Percentiles rank a stretch among this genome's conserved stretches.
phyloP scores from a whole-genome alignment of 2,797 vertebrate genomes.

The Thripadectes ignobilis region DNA sequence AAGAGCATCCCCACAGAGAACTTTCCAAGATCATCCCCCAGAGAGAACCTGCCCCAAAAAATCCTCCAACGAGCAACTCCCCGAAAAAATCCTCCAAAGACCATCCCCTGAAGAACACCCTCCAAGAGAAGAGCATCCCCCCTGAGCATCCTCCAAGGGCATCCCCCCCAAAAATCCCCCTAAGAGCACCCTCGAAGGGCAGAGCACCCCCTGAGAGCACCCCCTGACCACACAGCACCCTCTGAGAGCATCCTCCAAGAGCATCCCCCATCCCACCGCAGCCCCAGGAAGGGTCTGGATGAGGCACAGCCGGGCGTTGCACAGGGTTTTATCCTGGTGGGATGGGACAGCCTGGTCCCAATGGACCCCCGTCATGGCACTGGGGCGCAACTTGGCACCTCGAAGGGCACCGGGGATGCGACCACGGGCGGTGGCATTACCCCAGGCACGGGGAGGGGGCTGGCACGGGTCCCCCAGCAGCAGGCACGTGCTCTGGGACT shows the following conservation, averaged over 20 bases:
- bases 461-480: neutral
- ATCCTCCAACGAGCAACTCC: neutral
- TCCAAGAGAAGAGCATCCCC: neutral
- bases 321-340: neutral
- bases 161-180: neutral
- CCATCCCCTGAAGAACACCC: neutral
- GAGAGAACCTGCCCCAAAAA: too few relatives aligned
- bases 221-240: neutral
- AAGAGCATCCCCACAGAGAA: neutral
- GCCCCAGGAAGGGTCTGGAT: neutral
- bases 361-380: too few relatives aligned
- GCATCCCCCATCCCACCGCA: neutral
- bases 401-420: accelerated
- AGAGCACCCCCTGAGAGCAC: neutral
- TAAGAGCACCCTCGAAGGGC: neutral
- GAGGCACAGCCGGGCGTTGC: neutral
- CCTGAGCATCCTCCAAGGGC: neutral
- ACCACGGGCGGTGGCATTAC: accelerated
- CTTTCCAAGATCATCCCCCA: neutral
- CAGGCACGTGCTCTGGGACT: neutral
- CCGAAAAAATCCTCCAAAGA: neutral
- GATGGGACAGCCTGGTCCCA: accelerated
- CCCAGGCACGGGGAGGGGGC: neutral
- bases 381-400: neutral
- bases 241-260: neutral